Evolutionary conservation across 1,140 invertebrate species (phyloP).

Genomic region (Aphidius ervi): DNA sequence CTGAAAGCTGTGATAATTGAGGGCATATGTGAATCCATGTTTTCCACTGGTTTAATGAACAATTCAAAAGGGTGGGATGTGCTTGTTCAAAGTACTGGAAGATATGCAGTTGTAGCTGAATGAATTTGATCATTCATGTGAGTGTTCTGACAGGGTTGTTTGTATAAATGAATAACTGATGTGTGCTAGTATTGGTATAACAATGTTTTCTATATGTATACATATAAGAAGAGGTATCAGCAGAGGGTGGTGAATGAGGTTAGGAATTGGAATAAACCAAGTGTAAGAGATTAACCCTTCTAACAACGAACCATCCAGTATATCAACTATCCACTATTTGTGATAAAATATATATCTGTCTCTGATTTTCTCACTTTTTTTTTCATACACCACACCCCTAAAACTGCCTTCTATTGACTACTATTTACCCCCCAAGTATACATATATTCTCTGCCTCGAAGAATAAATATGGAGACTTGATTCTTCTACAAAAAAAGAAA

Average conservation of each 20-base stretch:
- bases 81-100: no score
- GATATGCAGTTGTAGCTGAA: no score
- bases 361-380: conserved; percentile 42
- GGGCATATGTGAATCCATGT: conserved; percentile 8
- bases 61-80: background rate
- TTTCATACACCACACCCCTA: conserved; percentile 37
- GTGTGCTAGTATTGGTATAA: conserved; percentile 16
- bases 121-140: no score
- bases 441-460: conserved; percentile 21
- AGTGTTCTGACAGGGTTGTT: no score
- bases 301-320: conserved; percentile 51
- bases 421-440: conserved; percentile 42
- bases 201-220: background rate
- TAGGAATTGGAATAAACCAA: conserved; percentile 54
- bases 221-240: conserved; percentile 4
- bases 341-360: conserved; percentile 49
- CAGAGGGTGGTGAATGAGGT: conserved; percentile 34
- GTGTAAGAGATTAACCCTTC: conserved; percentile 55
- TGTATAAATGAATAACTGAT: conserved; percentile 13
- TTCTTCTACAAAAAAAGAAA: conserved; percentile 3
- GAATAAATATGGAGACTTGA: no score
- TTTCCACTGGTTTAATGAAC: no score
- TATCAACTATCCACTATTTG: conserved; percentile 40
- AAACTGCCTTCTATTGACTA: conserved; percentile 51
- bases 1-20: conserved; percentile 8